Evolutionary conservation across 2,113 vertebrate species (phyloP).

Genomic region (Eulemur macaco): DNA sequence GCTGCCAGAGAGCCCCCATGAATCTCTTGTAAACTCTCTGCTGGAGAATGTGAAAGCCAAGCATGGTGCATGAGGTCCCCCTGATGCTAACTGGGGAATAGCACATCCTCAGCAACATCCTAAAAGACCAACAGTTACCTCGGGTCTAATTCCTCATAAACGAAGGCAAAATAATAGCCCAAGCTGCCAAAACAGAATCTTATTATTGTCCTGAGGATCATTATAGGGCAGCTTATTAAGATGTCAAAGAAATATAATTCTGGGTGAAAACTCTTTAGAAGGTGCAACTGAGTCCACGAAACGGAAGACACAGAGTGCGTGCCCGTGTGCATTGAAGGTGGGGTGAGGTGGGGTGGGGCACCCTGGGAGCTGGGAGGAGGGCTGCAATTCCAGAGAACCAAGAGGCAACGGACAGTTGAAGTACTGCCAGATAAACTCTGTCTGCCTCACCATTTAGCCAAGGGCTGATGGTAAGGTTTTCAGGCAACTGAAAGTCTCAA

Average conservation of each 20-base stretch:
- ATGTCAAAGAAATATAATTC: neutral
- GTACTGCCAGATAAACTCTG: rapidly evolving
- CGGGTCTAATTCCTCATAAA: neutral
- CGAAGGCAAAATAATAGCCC: neutral
- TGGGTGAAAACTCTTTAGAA: neutral
- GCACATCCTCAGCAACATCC: neutral
- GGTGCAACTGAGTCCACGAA: rapidly evolving
- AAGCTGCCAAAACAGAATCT: neutral
- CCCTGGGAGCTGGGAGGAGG: neutral
- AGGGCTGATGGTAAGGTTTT: neutral
- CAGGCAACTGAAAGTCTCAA: neutral
- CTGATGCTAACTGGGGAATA: rapidly evolving
- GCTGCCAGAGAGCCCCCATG: neutral
- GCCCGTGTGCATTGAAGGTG: neutral
- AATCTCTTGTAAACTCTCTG: too few species aligned
- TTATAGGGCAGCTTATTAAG: neutral
- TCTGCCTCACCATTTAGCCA: neutral
- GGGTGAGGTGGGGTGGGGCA: too few species aligned
- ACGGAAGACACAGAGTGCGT: neutral
- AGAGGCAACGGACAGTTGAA: rapidly evolving
- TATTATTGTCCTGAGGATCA: neutral
- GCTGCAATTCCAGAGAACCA: too few species aligned
- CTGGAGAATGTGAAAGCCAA: neutral
- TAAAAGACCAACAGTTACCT: neutral
- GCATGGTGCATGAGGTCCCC: rapidly evolving